Base-by-base conservation (phyloP, 2,113 vertebrate genomes). In the Gadus chalcogrammus region DNA sequence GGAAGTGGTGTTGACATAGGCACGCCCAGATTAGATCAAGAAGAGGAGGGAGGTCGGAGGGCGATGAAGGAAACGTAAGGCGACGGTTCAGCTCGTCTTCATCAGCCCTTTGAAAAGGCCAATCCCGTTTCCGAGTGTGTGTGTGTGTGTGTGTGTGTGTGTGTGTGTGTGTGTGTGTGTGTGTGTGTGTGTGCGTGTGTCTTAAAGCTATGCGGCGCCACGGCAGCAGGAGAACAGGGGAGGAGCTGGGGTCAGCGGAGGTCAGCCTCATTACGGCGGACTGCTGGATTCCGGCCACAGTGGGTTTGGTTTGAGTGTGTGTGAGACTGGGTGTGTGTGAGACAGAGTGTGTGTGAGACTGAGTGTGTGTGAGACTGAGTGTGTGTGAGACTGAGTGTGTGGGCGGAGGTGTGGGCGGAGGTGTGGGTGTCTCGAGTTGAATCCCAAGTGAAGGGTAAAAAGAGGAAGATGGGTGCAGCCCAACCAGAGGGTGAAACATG, bases 151-250 rank as follows among this genome's bases (percentile, higher is more conserved):
- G 35, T 31, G 55, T 58, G 20, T 20, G 20, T 20, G 20, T 20
- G 55, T 15, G 4, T 56, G 1, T 15, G 55, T 56, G 55, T 56
- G 55, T 56, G 13, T 56, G 15, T 67, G 38, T 42, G 38, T 42
- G 38, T 42, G 38, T 56, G 55, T 56, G 17, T 56, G 55, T 56
- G 55, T 56, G 55, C 5, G 55, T 56, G 13, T 56, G 15, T 68
- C 56, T 86, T 91, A 91, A 92, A 93, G 88, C 91, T 91, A 86
- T 91, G 64, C 62, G 88, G 80, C 68, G 79, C 84, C 79, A 74
- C 75, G 88, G 80, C 76, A 82, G 73, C 73, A 65, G 69, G 71
- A 77, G 66, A 74, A 68, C 12, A 56, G 71, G 8, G 31, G 35
- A 24, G 20, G 13, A 73, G 74, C 27, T 59, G 62, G 24, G 11